Conservation (phyloP, 2,113 vertebrate genomes). For the Progne subis region DNA sequence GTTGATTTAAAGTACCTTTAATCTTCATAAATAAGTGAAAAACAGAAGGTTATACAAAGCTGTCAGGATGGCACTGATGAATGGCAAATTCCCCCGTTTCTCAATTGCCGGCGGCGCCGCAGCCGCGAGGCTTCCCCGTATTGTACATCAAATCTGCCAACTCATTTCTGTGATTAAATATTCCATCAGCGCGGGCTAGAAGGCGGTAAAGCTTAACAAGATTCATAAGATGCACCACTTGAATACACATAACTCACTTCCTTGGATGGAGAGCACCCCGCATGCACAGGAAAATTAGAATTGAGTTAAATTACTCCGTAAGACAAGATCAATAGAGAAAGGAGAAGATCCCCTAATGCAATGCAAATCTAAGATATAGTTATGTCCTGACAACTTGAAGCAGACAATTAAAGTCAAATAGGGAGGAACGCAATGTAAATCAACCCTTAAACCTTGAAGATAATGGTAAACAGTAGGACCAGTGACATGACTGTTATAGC, state of each 20-base stretch:
- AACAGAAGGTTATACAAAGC: conserved; percentile 78
- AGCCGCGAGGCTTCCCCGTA: conserved; percentile 64
- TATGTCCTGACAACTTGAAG: conserved; percentile 70
- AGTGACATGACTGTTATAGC: conserved; percentile 13
- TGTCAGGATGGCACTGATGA: conserved; percentile 76
- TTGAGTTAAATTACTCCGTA: conserved; percentile 77
- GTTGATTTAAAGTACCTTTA: conserved; percentile 80
- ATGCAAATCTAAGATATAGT: conserved; percentile 73
- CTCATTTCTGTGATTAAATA: conserved; percentile 89
- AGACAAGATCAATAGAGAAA: conserved; percentile 74
- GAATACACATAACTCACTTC: conserved; percentile 84
- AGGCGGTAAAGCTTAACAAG: conserved; percentile 82
- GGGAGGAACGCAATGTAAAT: conserved; percentile 52
- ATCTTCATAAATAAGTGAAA: conserved; percentile 82
- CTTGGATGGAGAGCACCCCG: conserved; percentile 64
- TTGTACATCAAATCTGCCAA: conserved; percentile 82
- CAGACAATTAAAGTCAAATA: conserved; percentile 71
- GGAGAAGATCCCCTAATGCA: conserved; percentile 67
- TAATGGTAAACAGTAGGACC: conserved; percentile 15
- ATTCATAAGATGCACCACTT: conserved; percentile 81
- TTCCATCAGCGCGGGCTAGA: conserved; percentile 79
- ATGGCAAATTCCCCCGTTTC: conserved; percentile 73
- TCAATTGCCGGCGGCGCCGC: conserved; percentile 73
- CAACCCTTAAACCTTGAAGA: conserved; percentile 63
- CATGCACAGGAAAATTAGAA: conserved; percentile 80